Conservation (phyloP, 2,113 vertebrate species). For the Martes martes region DNA sequence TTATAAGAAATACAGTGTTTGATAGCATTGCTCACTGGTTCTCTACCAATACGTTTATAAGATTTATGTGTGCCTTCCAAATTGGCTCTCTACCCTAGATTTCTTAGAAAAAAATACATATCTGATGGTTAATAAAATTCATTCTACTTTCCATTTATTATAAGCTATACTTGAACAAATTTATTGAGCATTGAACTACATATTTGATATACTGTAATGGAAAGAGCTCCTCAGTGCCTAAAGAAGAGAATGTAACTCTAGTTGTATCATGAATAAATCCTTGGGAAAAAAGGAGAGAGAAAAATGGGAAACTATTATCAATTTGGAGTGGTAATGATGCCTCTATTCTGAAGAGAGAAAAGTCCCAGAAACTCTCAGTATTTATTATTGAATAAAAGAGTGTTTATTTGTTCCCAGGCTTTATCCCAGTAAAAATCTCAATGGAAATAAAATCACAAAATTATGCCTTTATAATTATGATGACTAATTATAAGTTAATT, state of each 20-base stretch:
- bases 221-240: constrained; percentile 37
- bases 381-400: constrained; percentile 34
- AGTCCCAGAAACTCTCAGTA: background rate
- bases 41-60: background rate
- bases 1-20: constrained; percentile 38
- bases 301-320: constrained; percentile 2
- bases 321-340: constrained; percentile 9
- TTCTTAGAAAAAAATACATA: constrained; percentile 55
- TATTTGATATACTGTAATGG: constrained; percentile 50
- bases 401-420: background rate
- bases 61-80: constrained; percentile 61
- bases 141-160: constrained; percentile 68
- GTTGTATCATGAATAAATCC: background rate
- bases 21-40: constrained; percentile 8
- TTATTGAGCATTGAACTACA: constrained; percentile 49
- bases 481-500: constrained; percentile 3
- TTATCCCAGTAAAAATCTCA: background rate
- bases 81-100: constrained; percentile 35
- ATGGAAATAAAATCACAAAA: background rate
- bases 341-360: constrained; percentile 21
- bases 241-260: constrained; percentile 3
- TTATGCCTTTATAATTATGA: background rate
- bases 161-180: constrained; percentile 56
- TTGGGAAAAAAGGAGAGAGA: background rate
- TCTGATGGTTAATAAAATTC: constrained; percentile 50